A percentile compares a stretch with the other conserved stretches of the same genome.
These are phyloP conservation scores for Lepidostoma basale DNA, from an alignment of 1,140 invertebrate species.

Conservation along the genomic window DNA sequence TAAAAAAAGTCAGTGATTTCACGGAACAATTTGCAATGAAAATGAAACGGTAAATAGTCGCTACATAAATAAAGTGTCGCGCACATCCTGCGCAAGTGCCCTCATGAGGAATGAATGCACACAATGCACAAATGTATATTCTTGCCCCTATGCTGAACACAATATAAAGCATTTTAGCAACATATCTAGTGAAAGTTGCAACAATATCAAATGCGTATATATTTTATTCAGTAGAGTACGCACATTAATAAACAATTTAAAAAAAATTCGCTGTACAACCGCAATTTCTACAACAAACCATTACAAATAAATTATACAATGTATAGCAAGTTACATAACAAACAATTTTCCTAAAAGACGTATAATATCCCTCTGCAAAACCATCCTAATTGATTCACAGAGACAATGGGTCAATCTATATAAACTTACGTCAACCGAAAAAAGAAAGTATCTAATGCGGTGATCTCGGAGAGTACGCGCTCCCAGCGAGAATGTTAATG, in stretches of 20 bases:
- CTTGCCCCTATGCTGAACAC: neutral
- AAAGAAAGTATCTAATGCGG: constrained; percentile 11
- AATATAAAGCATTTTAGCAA: neutral
- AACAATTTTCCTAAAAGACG: neutral
- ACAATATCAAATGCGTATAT: neutral
- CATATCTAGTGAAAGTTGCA: constrained; percentile 13
- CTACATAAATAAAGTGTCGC: too few relatives aligned
- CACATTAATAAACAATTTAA: neutral
- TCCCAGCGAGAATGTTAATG: constrained; percentile 19
- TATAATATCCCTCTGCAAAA: neutral
- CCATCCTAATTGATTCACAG: too few relatives aligned
- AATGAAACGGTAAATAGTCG: too few relatives aligned
- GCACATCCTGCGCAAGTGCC: too few relatives aligned
- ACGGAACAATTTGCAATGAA: too few relatives aligned
- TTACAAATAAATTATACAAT: neutral
- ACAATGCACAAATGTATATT: too few relatives aligned
- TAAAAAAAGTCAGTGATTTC: too few relatives aligned
- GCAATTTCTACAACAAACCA: neutral
- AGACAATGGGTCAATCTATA: too few relatives aligned
- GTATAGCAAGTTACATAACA: neutral
- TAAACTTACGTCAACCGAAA: constrained; percentile 4
- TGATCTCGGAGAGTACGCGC: neutral
- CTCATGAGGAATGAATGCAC: too few relatives aligned
- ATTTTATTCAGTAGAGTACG: constrained; percentile 3
- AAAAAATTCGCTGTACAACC: neutral